phyloP scores from a whole-genome alignment of 2,113 vertebrate genomes.

The Paralichthys olivaceus region DNA sequence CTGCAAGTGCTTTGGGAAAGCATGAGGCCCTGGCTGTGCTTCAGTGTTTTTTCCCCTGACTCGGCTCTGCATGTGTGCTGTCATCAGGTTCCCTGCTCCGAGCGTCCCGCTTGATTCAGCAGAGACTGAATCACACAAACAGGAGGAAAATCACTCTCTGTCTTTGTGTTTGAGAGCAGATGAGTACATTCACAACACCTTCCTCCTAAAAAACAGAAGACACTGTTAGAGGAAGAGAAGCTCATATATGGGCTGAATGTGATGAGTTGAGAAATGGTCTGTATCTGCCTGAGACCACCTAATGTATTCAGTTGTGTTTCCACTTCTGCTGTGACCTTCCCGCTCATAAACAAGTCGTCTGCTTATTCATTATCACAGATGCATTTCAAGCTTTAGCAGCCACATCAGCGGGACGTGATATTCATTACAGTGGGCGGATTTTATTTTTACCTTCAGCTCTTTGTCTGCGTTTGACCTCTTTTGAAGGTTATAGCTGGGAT shows the following conservation, averaged over 20 bases:
- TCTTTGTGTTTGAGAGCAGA: background rate
- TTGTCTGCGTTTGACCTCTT: slow-evolving; percentile 32
- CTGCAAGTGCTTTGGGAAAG: slow-evolving; percentile 63
- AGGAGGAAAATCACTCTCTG: background rate
- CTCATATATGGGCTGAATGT: background rate
- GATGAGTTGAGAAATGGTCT: background rate
- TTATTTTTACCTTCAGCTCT: slow-evolving; percentile 21
- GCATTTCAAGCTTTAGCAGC: slow-evolving; percentile 48
- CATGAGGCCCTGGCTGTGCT: slow-evolving; percentile 54
- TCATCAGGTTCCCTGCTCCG: slow-evolving; percentile 60
- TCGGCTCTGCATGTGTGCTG: slow-evolving; percentile 72
- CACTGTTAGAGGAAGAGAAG: background rate
- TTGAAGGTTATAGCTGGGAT: slow-evolving; percentile 42
- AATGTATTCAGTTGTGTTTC: slow-evolving; percentile 34
- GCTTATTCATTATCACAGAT: slow-evolving; percentile 63
- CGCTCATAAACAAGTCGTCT: slow-evolving; percentile 56
- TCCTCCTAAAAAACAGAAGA: no score
- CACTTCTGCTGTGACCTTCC: slow-evolving; percentile 71
- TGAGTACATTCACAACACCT: no score
- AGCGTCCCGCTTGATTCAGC: slow-evolving; percentile 17
- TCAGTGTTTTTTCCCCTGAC: slow-evolving; percentile 56
- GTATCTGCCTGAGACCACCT: slow-evolving; percentile 41
- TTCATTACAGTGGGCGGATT: slow-evolving; percentile 49
- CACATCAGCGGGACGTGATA: slow-evolving; percentile 48
- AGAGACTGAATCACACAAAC: background rate